Base-by-base conservation (phyloP, 2,888 invertebrate genomes). In the Molorchus minor region DNA sequence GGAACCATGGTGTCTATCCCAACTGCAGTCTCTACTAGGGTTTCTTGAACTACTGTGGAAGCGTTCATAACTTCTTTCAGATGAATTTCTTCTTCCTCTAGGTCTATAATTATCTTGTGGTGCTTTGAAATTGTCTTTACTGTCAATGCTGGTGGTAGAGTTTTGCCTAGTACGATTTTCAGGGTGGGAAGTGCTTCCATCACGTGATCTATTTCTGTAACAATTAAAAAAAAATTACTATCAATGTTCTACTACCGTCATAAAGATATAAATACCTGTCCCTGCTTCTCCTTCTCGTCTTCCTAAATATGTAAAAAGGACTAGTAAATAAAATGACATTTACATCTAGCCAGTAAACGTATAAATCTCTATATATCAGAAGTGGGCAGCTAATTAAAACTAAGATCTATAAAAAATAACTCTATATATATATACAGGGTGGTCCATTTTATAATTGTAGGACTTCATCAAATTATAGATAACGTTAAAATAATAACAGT, bases 11-110 rank as follows among this genome's bases (percentile, higher is more conserved):
- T 64, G 79, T 63, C 83, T 75, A 33, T 84, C 84, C 69, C 80
- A 80, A 63, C 83, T 84, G 16, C 79, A 75, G 62, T 83, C 83
- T 25, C 83, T 76, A 66, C 83, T 83, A 19, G 64, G 64, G 21
- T 71, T 70, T 10, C 71, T 63, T 0, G 74, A 73, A 45, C 56
- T 72, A 41, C 70, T 74, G 3, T 71, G 69, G 47, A 62, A 72
- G 35, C 78, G 62, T 21, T 80, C 80, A 52, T 72, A 77, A 56
- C 78, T 80, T 16, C 62, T 64, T 44, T 79, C 78, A 55, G 72
- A 69, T 1, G 78, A 78, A 25, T 53, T 52, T 38, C 67, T 55
- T 21, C 71, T 66, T 16, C 63, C 46, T 12, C 62, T 51, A 47
- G 56, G 69, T 61, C 41, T 68, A 64, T 49, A 68, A 45, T 68